Percentiles rank a stretch among this genome's conserved stretches.
Evolutionary conservation across 2,888 invertebrate species (phyloP).

Genomic region (Melieria picta): DNA sequence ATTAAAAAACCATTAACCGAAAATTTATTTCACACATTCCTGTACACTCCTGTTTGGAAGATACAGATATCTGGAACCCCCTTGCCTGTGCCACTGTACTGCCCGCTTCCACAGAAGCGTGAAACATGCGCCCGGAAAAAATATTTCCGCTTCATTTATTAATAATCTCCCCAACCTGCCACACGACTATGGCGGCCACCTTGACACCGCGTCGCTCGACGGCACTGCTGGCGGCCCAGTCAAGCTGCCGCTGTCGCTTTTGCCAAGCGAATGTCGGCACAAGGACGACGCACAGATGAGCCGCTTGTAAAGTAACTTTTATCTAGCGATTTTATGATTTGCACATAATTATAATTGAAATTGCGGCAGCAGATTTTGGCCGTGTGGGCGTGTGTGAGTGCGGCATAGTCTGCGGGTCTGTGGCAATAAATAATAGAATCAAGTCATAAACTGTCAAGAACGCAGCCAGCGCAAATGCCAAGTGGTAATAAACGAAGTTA

Average conservation of each 20-base stretch:
- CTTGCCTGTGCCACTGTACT: neutral
- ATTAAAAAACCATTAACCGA: neutral
- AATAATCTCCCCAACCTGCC: conserved; percentile 1
- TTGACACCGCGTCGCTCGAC: no score
- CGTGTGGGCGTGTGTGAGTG: neutral
- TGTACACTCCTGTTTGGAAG: no score
- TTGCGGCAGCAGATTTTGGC: conserved; percentile 45
- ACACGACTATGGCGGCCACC: neutral
- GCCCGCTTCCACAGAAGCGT: neutral
- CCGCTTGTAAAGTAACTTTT: conserved; percentile 35
- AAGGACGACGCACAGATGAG: conserved; percentile 9
- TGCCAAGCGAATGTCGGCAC: neutral
- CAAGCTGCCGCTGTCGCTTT: no score
- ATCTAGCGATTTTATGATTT: conserved; percentile 55
- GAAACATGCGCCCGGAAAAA: neutral
- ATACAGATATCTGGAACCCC: no score
- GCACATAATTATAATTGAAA: conserved; percentile 63
- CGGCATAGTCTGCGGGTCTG: conserved; percentile 16
- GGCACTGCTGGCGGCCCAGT: no score
- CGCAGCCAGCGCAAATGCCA: conserved; percentile 15
- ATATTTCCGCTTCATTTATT: conserved; percentile 10
- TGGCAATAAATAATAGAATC: conserved; percentile 62
- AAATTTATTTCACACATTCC: neutral
- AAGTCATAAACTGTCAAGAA: conserved; percentile 60
- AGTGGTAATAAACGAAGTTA: conserved; percentile 55